Conservation (phyloP, 2,888 invertebrate species). For the Hirtodrosophila alboralis region DNA sequence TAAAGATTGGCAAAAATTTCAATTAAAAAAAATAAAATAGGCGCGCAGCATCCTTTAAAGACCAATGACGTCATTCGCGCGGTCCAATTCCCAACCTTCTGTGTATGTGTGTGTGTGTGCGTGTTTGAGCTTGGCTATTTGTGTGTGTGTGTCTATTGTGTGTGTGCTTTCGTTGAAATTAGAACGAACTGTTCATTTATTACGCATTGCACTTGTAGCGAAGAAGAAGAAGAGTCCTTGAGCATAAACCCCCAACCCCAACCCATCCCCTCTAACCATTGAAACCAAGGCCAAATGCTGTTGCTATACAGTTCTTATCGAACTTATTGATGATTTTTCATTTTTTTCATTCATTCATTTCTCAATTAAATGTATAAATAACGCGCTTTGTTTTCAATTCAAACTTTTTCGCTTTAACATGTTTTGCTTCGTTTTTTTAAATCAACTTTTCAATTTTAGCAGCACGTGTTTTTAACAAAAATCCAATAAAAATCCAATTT, state of each 20-base stretch:
- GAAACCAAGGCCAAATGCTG: slow-evolving; percentile 34
- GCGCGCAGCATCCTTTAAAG: slow-evolving; percentile 58
- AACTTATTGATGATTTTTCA: background rate
- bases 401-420: background rate
- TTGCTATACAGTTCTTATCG: slow-evolving; percentile 17
- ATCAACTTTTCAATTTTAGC: slow-evolving; percentile 14
- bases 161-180: slow-evolving; percentile 31
- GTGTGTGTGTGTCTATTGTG: slow-evolving; percentile 29
- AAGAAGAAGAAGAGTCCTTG: slow-evolving; percentile 34
- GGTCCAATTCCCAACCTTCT: slow-evolving; percentile 37
- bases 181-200: slow-evolving; percentile 39
- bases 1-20: slow-evolving; percentile 21
- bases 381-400: slow-evolving; percentile 6
- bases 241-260: slow-evolving; percentile 4
- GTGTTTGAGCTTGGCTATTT: slow-evolving; percentile 21
- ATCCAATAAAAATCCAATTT: too few relatives aligned
- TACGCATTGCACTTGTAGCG: slow-evolving; percentile 56
- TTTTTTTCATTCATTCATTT: slow-evolving; percentile 1
- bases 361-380: slow-evolving; percentile 4
- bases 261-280: background rate
- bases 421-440: slow-evolving; percentile 25
- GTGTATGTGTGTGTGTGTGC: slow-evolving; percentile 21
- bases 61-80: slow-evolving; percentile 63
- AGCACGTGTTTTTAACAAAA: slow-evolving; percentile 11
- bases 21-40: slow-evolving; percentile 5